These are phyloP conservation scores for Daktulosphaira vitifoliae DNA, from an alignment of 1,140 invertebrate species.

Conservation along the genomic window DNA sequence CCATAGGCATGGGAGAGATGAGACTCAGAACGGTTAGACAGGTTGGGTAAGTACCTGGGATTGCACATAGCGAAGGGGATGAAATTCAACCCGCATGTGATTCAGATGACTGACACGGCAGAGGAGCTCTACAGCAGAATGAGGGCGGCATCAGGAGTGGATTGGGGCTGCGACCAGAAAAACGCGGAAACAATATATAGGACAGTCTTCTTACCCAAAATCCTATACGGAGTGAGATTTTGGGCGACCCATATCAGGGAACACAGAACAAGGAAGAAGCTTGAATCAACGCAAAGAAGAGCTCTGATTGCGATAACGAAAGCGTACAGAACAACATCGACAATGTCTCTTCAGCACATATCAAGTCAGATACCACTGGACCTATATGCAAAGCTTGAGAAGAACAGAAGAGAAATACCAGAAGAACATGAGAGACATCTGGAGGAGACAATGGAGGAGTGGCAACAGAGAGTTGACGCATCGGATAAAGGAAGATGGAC, in stretches of 20 bases:
- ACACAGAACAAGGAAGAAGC: no score
- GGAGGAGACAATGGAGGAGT: conserved; percentile 19
- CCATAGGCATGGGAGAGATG: not conserved
- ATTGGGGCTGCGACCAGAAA: not conserved
- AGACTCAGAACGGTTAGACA: not conserved
- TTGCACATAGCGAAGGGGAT: not conserved
- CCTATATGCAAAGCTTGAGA: no score
- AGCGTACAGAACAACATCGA: no score
- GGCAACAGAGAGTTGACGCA: conserved; percentile 34
- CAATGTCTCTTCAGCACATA: no score
- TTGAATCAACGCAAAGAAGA: no score
- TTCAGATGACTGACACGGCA: not conserved
- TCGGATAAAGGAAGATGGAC: conserved; percentile 35
- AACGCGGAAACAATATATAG: not conserved
- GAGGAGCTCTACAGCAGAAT: not conserved
- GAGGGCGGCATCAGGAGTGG: not conserved
- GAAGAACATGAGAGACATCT: no score
- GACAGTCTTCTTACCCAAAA: not conserved
- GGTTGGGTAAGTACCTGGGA: not conserved
- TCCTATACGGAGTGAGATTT: not conserved
- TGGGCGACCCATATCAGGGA: no score
- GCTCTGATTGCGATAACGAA: no score
- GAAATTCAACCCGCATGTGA: not conserved
- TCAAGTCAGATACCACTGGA: no score
- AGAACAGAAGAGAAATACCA: not conserved